Evolutionary conservation across 2,797 vertebrate species (phyloP).

Genomic region (Champsocephalus gunnari): DNA sequence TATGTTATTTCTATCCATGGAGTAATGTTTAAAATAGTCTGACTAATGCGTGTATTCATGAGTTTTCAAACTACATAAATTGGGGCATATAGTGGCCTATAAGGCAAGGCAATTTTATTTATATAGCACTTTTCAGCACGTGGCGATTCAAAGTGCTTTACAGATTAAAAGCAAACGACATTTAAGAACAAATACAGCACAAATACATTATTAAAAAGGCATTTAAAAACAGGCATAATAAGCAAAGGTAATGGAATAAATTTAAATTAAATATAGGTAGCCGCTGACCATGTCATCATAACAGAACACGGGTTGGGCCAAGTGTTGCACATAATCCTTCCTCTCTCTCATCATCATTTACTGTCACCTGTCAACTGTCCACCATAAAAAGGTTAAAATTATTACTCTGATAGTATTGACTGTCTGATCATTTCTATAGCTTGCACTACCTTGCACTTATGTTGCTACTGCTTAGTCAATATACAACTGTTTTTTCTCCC

Average conservation of each 20-base stretch:
- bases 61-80: not conserved
- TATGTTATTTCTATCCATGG: not conserved
- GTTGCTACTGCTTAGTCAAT: not conserved
- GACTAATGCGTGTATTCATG: not conserved
- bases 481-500: not conserved
- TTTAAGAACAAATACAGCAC: too few relatives aligned
- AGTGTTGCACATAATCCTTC: not conserved
- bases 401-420: not conserved
- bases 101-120: too few relatives aligned
- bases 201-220: too few relatives aligned
- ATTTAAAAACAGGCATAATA: too few relatives aligned
- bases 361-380: not conserved
- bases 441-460: not conserved
- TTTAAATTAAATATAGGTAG: not conserved
- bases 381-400: not conserved
- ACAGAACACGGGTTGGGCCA: not conserved
- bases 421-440: not conserved
- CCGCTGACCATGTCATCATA: not conserved
- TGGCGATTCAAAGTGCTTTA: too few relatives aligned
- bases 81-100: accelerated
- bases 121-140: too few relatives aligned
- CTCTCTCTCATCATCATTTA: not conserved
- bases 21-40: not conserved
- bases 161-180: too few relatives aligned
- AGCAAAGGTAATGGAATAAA: too few relatives aligned